Percentiles rank a stretch among this genome's conserved stretches.
Evolutionary conservation across 2,113 vertebrate genomes (phyloP).

Genomic region (Miniopterus natalensis): DNA sequence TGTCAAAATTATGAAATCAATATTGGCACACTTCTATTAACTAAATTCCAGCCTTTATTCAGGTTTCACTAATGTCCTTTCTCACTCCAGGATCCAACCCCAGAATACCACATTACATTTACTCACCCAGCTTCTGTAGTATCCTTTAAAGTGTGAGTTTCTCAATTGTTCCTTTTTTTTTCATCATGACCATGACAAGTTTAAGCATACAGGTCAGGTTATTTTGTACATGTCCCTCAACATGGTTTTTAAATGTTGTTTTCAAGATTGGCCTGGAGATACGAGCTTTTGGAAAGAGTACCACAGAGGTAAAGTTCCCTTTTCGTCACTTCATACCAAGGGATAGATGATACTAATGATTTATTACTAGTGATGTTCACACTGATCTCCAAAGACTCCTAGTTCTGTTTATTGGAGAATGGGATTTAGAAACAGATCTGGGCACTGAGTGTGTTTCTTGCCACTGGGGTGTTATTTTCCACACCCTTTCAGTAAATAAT

Average conservation of each 20-base stretch:
- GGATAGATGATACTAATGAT: not conserved
- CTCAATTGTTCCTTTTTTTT: not conserved
- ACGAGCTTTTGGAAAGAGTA: constrained; percentile 10
- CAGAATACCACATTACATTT: not conserved
- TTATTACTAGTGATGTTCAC: not conserved
- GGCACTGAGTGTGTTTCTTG: not conserved
- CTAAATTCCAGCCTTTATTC: not conserved
- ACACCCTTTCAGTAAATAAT: not conserved
- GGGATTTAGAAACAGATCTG: not conserved
- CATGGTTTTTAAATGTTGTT: not conserved
- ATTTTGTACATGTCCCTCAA: constrained; percentile 15
- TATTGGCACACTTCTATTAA: not conserved
- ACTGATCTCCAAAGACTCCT: not conserved
- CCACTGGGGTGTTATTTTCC: not conserved
- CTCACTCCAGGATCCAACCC: not conserved
- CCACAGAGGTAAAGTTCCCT: not conserved
- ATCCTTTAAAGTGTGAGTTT: not conserved
- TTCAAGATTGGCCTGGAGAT: not conserved
- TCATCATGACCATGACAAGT: not conserved
- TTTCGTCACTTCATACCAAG: constrained; percentile 30
- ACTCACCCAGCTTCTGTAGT: not conserved
- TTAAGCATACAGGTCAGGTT: not conserved
- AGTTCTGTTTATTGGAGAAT: not conserved
- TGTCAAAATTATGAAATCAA: constrained; percentile 42
- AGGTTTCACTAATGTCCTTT: not conserved